Conservation (phyloP, 53 echinoderm and acorn worm genomes). For the Stichopus horrens region DNA sequence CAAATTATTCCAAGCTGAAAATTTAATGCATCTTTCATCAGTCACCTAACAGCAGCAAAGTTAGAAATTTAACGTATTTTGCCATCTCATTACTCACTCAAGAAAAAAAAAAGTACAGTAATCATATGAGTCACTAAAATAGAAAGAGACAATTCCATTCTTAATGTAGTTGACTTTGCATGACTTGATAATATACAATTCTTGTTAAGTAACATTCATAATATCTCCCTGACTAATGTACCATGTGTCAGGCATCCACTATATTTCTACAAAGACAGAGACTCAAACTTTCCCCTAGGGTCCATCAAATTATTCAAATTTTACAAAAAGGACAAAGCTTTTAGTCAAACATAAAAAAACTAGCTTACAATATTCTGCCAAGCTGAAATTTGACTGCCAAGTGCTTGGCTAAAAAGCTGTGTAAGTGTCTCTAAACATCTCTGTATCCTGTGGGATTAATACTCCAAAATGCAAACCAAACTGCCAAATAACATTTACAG, state of each 20-base stretch:
- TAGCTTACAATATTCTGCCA: slow-evolving; percentile 26
- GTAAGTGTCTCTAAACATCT: slow-evolving; percentile 31
- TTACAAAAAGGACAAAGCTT: slow-evolving; percentile 27
- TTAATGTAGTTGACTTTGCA: too few relatives aligned
- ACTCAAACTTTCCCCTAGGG: slow-evolving; percentile 9
- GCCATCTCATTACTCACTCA: too few relatives aligned
- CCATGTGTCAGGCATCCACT: neutral
- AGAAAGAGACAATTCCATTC: too few relatives aligned
- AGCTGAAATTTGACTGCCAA: slow-evolving; percentile 34
- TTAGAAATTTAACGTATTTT: too few relatives aligned
- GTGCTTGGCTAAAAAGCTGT: slow-evolving; percentile 21
- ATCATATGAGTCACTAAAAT: too few relatives aligned
- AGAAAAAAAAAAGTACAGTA: too few relatives aligned
- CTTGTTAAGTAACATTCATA: neutral
- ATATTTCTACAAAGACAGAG: neutral
- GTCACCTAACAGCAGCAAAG: too few relatives aligned
- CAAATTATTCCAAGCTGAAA: too few relatives aligned
- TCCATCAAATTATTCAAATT: slow-evolving; percentile 36
- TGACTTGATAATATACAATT: neutral
- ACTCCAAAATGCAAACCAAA: slow-evolving; percentile 23
- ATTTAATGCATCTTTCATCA: too few relatives aligned
- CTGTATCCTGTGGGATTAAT: slow-evolving; percentile 38
- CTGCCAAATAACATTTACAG: slow-evolving; percentile 27
- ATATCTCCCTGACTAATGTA: slow-evolving; percentile 10
- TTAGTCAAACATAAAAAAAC: slow-evolving; percentile 28